A percentile compares a stretch with the other conserved stretches of the same genome.
Evolutionary conservation across 2,888 invertebrate genomes (phyloP).

Genomic region (Lithophane semibrunnea): DNA sequence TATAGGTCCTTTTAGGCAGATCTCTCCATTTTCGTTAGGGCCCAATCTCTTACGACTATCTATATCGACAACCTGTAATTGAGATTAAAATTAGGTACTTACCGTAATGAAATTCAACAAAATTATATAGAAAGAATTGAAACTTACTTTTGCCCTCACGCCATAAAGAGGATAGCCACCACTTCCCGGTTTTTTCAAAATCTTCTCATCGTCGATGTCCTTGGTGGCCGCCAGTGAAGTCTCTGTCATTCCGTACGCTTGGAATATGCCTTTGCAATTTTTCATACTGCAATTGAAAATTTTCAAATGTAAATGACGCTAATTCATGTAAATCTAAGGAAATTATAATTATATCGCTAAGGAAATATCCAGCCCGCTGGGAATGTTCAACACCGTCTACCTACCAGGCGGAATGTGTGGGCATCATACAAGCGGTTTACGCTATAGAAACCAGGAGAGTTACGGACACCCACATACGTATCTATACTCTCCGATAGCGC

Average conservation of each 20-base stretch:
- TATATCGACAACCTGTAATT: conserved; percentile 82
- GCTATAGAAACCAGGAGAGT: no score
- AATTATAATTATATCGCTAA: neutral
- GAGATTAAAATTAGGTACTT: neutral
- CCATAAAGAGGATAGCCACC: conserved; percentile 79
- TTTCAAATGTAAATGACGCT: neutral
- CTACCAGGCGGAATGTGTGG: no score
- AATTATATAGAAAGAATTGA: neutral
- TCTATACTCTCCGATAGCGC: no score
- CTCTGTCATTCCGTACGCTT: conserved; percentile 85
- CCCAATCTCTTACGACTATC: conserved; percentile 74
- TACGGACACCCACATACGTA: no score
- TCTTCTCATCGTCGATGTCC: conserved; percentile 69
- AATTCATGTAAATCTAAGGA: neutral
- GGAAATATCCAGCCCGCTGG: no score
- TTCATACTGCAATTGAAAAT: conserved; percentile 73
- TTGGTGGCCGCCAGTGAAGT: conserved; percentile 78
- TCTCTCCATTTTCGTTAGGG: conserved; percentile 76
- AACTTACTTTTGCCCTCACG: conserved; percentile 75
- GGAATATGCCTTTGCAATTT: conserved; percentile 79
- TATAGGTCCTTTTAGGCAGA: conserved; percentile 78
- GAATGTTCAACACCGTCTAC: no score
- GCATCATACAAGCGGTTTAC: no score
- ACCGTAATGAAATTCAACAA: neutral
- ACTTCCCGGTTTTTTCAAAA: conserved; percentile 74